Base-by-base conservation (phyloP, 2,888 invertebrate species). In the Cantharis lateralis region DNA sequence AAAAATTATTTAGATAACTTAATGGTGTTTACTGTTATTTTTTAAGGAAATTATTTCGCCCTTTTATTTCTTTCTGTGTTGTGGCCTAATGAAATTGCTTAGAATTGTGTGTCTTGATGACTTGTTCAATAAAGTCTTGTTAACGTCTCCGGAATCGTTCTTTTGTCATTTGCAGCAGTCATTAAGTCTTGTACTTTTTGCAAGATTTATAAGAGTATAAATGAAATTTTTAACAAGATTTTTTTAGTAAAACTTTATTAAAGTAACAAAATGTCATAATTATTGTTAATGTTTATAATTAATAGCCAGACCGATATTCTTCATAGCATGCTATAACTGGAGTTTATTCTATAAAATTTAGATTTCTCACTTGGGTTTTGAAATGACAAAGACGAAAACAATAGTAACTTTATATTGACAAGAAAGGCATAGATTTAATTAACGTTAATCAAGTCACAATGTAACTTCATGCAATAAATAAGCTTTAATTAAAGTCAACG, bases 121-220 rank as follows among this genome's bases (percentile, higher is more conserved):
- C 32, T 64, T 64, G 71, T 71, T 71, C 71, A 71, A 71, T 71
- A 71, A 71, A 71, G 63, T 71, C 71, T 71, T 63, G 71, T 32
- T 71, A 63, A 18, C 64, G 64, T 13, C 28, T 48, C 13, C 63
- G 15, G 32, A 64, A 64, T 28, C 64, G 64, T 32, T 71, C 71
- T 64, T 32, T 71, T 71, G 71, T 71, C 71, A 71, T 64, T 71
- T 64, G 63, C 64, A 71, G 64, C 18, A 71, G 26, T 64, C 64
- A 71, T 71, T 71, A 71, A 64, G 28, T n/a, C 26, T 64, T 71
- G 32, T 64, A 64, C 63, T 71, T 71, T 71, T 64, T 63, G 28
- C 63, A 32, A 71, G 16, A 18, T 62, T 71, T 62, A 10, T 32
- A 15, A 63, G 64, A 62, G 15, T 16, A 15, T 13, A 69, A 69